Percentiles rank a stretch among this genome's conserved stretches.
Evolutionary conservation across 2,888 invertebrate species (phyloP).

Genomic region (Caenorhabditis drosophilae): DNA sequence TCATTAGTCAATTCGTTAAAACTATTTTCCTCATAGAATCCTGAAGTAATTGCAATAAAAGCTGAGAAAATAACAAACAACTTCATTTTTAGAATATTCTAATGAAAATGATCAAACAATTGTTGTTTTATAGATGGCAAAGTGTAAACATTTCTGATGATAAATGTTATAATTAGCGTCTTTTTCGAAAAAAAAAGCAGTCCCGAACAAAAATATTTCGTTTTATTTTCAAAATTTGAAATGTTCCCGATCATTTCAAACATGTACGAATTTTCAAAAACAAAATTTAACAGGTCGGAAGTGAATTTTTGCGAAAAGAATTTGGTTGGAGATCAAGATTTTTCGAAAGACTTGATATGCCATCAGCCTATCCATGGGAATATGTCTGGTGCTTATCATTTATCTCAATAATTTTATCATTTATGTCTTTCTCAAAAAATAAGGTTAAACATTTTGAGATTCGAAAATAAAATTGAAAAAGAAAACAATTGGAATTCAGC

Average conservation of each 20-base stretch:
- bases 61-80: no score
- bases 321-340: constrained; percentile 47
- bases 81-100: no score
- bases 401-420: constrained; percentile 55
- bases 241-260: neutral
- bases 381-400: constrained; percentile 65
- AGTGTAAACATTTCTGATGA: no score
- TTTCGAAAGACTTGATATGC: constrained; percentile 59
- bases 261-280: constrained; percentile 3
- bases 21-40: no score
- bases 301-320: constrained; percentile 51
- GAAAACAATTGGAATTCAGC: constrained; percentile 27
- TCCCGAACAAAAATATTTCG: no score
- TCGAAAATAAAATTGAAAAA: neutral
- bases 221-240: neutral
- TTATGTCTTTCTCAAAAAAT: constrained; percentile 60
- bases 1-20: no score
- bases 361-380: constrained; percentile 64
- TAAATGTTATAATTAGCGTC: no score
- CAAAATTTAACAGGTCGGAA: constrained; percentile 53
- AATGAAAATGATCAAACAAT: no score
- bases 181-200: no score
- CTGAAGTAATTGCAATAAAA: no score
- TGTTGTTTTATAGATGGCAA: no score
- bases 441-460: constrained; percentile 45